phyloP scores from a whole-genome alignment of 2,888 invertebrate species.

The Calameuta pallipes region DNA sequence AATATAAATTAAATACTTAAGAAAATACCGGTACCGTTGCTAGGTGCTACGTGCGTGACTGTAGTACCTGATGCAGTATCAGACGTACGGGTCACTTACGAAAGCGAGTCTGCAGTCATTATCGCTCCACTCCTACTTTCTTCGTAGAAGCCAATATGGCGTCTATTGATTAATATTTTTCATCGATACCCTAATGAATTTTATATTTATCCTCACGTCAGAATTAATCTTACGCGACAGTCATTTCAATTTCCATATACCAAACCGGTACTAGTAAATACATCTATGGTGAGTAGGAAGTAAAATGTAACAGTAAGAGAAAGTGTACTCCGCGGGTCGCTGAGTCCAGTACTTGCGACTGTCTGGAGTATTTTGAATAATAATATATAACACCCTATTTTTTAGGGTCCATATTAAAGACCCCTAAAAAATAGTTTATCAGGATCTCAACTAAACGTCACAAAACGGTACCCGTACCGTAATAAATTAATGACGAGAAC shows the following conservation, averaged over 20 bases:
- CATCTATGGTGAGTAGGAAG: slow-evolving; percentile 41
- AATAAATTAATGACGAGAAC: neutral
- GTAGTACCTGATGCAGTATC: neutral
- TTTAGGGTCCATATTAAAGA: neutral
- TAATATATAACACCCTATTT: neutral
- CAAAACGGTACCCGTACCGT: neutral
- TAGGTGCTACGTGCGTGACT: neutral
- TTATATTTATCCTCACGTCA: neutral
- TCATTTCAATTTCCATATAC: slow-evolving; percentile 33
- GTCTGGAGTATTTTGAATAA: neutral
- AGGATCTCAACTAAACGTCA: neutral
- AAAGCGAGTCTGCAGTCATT: neutral
- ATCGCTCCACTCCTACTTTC: neutral
- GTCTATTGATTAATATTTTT: neutral
- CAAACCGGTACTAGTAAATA: slow-evolving; percentile 40
- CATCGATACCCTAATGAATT: neutral
- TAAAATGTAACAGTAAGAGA: slow-evolving; percentile 41
- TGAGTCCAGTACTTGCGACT: slow-evolving; percentile 36
- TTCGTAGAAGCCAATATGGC: neutral
- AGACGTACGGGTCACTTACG: neutral
- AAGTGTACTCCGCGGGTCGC: slow-evolving; percentile 50
- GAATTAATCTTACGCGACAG: neutral
- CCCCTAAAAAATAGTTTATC: neutral
- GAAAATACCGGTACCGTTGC: neutral
- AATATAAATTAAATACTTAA: neutral